A percentile compares a stretch with the other conserved stretches of the same genome.
These are phyloP conservation scores for Drosophila ohnishii DNA, from an alignment of 1,140 invertebrate genomes.

Conservation along the genomic window DNA sequence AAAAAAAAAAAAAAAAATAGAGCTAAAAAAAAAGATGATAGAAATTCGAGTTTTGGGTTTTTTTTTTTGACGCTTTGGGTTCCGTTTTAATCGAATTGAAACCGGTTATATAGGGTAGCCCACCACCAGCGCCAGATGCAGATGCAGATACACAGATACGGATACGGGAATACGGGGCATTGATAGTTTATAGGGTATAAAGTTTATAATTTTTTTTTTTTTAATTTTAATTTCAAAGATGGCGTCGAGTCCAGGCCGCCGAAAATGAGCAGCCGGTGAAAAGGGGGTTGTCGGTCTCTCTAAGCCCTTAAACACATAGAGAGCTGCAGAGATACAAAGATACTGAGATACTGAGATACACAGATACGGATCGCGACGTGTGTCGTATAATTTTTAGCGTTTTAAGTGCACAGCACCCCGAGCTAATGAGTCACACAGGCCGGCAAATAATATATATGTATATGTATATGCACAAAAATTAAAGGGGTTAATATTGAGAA, in stretches of 20 bases:
- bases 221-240: conserved; percentile 61
- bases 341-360: conserved; percentile 42
- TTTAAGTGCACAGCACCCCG: conserved; percentile 58
- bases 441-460: conserved; percentile 1
- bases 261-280: conserved; percentile 61
- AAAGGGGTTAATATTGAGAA: conserved; percentile 66
- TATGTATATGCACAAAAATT: not conserved
- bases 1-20: conserved; percentile 6
- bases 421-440: conserved; percentile 68
- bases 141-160: conserved; percentile 25
- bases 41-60: conserved; percentile 34
- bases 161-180: conserved; percentile 20
- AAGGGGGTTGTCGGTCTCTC: conserved; percentile 49
- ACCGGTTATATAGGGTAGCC: conserved; percentile 58
- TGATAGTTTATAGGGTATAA: conserved; percentile 76
- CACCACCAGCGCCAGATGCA: conserved; percentile 51
- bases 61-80: conserved; percentile 38
- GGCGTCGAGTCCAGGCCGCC: conserved; percentile 49
- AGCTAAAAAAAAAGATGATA: conserved; percentile 27
- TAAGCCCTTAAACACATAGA: conserved; percentile 58
- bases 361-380: conserved; percentile 54
- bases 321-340: conserved; percentile 12
- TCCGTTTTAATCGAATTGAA: conserved; percentile 74
- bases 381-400: conserved; percentile 78
- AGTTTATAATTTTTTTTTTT: conserved; percentile 41